Evolutionary conservation across 2,888 invertebrate species (phyloP).

Genomic region (Halocaridina rubra): DNA sequence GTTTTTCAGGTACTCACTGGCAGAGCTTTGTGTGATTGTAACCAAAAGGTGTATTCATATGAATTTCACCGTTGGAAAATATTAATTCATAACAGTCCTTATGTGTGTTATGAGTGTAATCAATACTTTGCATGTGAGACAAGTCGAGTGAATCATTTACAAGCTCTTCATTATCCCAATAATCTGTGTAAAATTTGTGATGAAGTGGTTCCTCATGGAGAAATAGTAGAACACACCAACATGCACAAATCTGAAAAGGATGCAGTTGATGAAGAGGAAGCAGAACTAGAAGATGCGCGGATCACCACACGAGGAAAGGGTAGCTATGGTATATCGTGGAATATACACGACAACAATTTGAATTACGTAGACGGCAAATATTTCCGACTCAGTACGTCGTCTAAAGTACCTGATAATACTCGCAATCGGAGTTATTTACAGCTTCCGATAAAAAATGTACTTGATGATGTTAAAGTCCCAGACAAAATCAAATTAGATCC

Average conservation of each 20-base stretch:
- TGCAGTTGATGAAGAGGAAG: background rate
- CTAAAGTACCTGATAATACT: slow-evolving; percentile 21
- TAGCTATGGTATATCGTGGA: slow-evolving; percentile 40
- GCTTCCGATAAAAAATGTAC: slow-evolving; percentile 47
- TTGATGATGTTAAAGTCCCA: slow-evolving; percentile 43
- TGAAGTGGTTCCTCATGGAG: background rate
- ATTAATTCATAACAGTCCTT: slow-evolving; percentile 24
- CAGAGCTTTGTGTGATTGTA: slow-evolving; percentile 23
- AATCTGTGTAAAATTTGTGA: slow-evolving; percentile 31
- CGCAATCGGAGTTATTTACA: slow-evolving; percentile 42
- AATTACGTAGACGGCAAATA: slow-evolving; percentile 59
- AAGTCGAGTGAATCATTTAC: slow-evolving; percentile 37
- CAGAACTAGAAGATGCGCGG: background rate
- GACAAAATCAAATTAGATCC: slow-evolving; percentile 31
- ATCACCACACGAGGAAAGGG: background rate
- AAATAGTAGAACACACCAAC: slow-evolving; percentile 15
- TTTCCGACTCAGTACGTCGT: slow-evolving; percentile 21
- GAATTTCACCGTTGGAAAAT: slow-evolving; percentile 39
- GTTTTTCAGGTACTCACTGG: slow-evolving; percentile 45
- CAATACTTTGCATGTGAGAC: slow-evolving; percentile 53
- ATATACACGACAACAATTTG: slow-evolving; percentile 52
- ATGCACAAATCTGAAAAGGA: slow-evolving; percentile 3
- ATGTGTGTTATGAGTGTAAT: slow-evolving; percentile 37
- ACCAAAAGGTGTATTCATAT: slow-evolving; percentile 33
- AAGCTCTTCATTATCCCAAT: slow-evolving; percentile 33